These are phyloP conservation scores for Felis catus DNA, from an alignment of 2,113 vertebrate species.

Conservation along the genomic window F.catus_Fca126_mat1.0 CM031413.1:130808501-130809000, in stretches of 20 bases:
- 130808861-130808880: fast-evolving
- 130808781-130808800: not conserved
- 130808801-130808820: not conserved
- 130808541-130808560: not conserved
- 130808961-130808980: too few relatives aligned
- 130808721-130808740: not conserved
- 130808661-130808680: not conserved
- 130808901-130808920: too few relatives aligned
- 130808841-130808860: not conserved
- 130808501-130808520: not conserved
- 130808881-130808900: not conserved
- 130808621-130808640: not conserved
- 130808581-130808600: not conserved
- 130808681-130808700: not conserved
- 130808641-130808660: not conserved
- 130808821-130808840: not conserved
- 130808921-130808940: too few relatives aligned
- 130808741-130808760: not conserved
- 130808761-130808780: not conserved
- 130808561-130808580: not conserved
- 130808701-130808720: not conserved
- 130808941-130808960: too few relatives aligned
- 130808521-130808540: not conserved
- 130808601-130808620: not conserved
- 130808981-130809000: too few relatives aligned